Base-by-base conservation (phyloP, 2,888 invertebrate genomes). In the Leucophenga maculata region DNA sequence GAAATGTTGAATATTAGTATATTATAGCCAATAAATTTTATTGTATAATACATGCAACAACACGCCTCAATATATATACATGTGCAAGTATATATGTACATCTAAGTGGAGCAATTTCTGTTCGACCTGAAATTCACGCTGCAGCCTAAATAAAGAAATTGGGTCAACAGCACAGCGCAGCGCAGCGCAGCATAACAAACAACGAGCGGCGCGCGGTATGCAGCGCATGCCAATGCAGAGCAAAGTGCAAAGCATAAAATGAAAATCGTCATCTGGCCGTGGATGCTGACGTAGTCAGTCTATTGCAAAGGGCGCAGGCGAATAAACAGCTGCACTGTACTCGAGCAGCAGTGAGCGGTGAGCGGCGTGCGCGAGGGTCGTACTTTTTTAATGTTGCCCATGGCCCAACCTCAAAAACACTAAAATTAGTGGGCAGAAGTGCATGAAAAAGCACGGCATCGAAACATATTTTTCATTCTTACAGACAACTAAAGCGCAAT, bases 131-230 rank as follows among this genome's bases (percentile, higher is more conserved):
- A 18, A 65, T 26, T 39, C 16, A 22, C 16, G 26, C 50, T 18
- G 67, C 67, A 68, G 71, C 80, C 82, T 72, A 77, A 75, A 75
- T 79, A 69, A 73, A 69, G 48, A 69, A 82, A 82, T 81, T 82
- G 76, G 82, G 84, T 80, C 83, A 84, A 73, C 77, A 52, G 65
- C 72, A 74, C 69, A 71, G 69, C 67, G 67, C 67, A 65, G 11
- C 32, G 6, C 55, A 44, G 44, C 14, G 16, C 66, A 20, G 39
- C 32, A 62, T 66, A 69, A 71, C 18, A 11, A 67, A 48, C 70
- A 69, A 65, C 64, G 31, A 57, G 54, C 65, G 69, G 26, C 59
- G 54, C 6, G 22, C 44, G 1, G 11, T 39, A 1, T 39, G 1
- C 3, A 11, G 26, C 55, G 55, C 3, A 26, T 14, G 55, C 3